Evolutionary conservation across 2,888 invertebrate genomes (phyloP), one percentile per base, ranked within the genome.

Genomic region (Amblyjoppa fuscipennis): DNA sequence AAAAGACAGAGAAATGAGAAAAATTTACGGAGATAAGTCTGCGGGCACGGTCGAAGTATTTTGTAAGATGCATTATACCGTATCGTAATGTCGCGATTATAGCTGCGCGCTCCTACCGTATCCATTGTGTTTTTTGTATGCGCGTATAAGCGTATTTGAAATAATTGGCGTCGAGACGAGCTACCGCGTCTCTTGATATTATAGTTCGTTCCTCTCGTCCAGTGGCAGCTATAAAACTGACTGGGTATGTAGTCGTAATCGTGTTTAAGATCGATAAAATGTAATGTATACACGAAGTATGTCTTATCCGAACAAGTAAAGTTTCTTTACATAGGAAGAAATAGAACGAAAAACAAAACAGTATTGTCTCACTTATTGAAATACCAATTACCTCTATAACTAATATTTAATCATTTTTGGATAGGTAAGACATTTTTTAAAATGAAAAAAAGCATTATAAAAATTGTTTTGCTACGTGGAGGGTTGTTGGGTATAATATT

Each of bases 141-240:
- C 90, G 85, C 84, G 84, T 91, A 38, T 64, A 91, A 90, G 87
- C 88, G 90, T 88, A 88, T 16, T 49, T 49, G 45, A 49, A 49
- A 49, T 49, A 49, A 49, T 49, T 49, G 45, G 45, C 45, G 16
- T 49, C 45, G 16, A 49, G 45, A 49, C 45, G 45, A 49, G 45
- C 45, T 49, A 49, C 16, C 16, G 45, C 45, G 45, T 49, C 16
- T 49, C 45, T 49, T 49, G 45, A 49, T 88, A 89, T 89, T 90
- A 64, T 64, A 87, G 90, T 90, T 91, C 88, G 84, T 81, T 85
- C 89, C 92, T 90, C 88, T 87, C 87, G 88, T 89, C 88, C 90
- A 89, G 87, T 90, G 90, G 91, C 90, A 90, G 90, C 90, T 92
- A 90, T 79, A 66, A 70, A 89, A 91, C 86, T 86, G 90, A 92